Evolutionary conservation across 2,113 vertebrate genomes (phyloP), one percentile per base, ranked within the genome.

Genomic region (Megaceryle torquata): DNA sequence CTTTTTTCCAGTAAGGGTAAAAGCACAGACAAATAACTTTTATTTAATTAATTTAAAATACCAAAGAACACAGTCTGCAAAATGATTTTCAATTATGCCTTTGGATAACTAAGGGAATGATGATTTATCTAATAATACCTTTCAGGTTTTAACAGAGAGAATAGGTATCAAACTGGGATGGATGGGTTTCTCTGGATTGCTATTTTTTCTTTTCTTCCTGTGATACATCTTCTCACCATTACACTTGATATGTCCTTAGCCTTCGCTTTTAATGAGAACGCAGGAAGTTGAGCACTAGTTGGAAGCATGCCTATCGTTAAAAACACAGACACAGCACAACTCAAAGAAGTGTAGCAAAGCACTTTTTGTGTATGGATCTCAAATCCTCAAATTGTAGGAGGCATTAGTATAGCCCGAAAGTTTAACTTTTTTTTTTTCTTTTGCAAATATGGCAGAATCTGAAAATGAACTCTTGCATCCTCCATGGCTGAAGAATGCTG

Each of bases 251-350:
- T 83, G 53, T 71, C 88, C 64, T 80, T 64, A 50, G 70, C 71
- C 53, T 85, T 61, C 77, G 85, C 86, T 90, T 94, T 95, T 94
- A 96, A 95, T 82, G 93, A 96, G 94, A 91, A 89, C 85, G 82
- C 74, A 82, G 88, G 82, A 91, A 78, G 91, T 26, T 53, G 61
- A 76, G 65, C 28, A 37, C 57, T 94, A 31, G 48, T 6, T 91
- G 88, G 88, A 93, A 92, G 48, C 77, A 78, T 4, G 16, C 41
- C 80, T 76, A 39, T 95, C 88, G 87, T 95, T 96, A 97, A 94
- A 91, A 96, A 93, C 10, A 13, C 50, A 91, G 84, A 79, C 50
- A 68, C 17, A 54, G 53, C 46, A 81, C 50, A 51, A 80, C 90
- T 24, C 15, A 61, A 68, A 95, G 48, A 88, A 29, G 50, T 14